Base-by-base conservation (phyloP, 35 echinoderm and acorn worm species). In the Apostichopus japonicus region DNA sequence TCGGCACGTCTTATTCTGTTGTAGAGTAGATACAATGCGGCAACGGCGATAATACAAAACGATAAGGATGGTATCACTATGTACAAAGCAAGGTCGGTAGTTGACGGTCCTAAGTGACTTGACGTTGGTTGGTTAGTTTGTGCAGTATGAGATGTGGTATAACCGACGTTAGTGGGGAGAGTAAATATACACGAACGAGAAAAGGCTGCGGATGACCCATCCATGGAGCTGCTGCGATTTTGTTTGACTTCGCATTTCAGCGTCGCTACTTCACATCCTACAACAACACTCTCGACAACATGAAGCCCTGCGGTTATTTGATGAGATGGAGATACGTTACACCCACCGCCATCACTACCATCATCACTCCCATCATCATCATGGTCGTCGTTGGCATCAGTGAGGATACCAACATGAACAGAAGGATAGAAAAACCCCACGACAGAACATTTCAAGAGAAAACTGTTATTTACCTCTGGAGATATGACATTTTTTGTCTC, bases 171-270 rank as follows among this genome's bases (percentile, higher is more conserved):
- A 61, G 16, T 6, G 6, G 71, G 13, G 21, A 75, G 17, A 21
- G 16, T 1, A 19, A 75, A 75, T 24, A 5, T 22, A 75, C 71
- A 75, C 15, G 21, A 75, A 7, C 71, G 16, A 7, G 21, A 75
- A 23, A 23, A 19, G 6, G 71, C 15, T 23, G 71, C 11, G 21
- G 71, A 75, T 15, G 11, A 11, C 63, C 19, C 63, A 8, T 3
- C 3, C 9, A 67, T 17, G 1, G 63, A 75, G 6, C 71, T 75
- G 57, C 33, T 61, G 57, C 57, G 57, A 23, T 75, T 75, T 75
- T 75, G 71, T 75, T 75, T 75, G 71, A 75, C 71, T 75, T 75
- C 71, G n/a, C 71, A 75, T 75, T 23, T 75, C 71, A 75, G 1
- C 16, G 71, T 75, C 17, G 71, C 16, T 7, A 19, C n/a, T n/a